Base-by-base conservation (phyloP, 2,888 invertebrate species). In the Ariolimax columbianus region DNA sequence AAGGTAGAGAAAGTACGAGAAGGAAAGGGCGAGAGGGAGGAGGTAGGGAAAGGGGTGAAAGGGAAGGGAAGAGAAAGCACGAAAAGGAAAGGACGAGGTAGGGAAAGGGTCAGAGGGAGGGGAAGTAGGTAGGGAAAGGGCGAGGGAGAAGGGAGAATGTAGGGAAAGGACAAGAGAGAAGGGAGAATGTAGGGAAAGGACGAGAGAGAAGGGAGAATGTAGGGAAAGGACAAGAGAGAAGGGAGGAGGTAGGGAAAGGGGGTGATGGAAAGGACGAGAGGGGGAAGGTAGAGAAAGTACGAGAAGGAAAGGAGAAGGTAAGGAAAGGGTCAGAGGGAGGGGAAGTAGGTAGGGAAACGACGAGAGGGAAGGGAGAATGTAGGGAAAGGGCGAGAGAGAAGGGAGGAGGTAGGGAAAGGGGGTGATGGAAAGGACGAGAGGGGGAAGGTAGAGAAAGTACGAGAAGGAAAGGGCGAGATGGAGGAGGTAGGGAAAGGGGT, bases 31-130 rank as follows among this genome's bases (percentile, higher is more conserved):
- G 59, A 6, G n/a, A 43, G 33, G 43, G 68, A 33, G 59, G 43
- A 26, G 55, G 75, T 36, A 14, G 23, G 40, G 51, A 38, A 36
- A 55, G 36, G 55, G 36, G 38, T 38, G 55, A 23, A 23, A 51
- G 55, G 38, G 36, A 51, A 51, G 26, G 36, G 38, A 55, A 51
- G 55, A n/a, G 55, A 36, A 51, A n/a, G 38, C 23, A 14, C 36
- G 81, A 72, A 51, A 23, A 55, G 66, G 72, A 72, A 70, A 51
- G 36, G 36, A 55, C 43, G 70, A 51, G 72, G 66, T n/a, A 70
- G 72, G 66, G 72, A 38, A 70, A 47, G 36, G 51, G 47, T 36
- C 23, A 70, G 55, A 33, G 47, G 47, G 55, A 36, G 72, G 40
- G 72, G 55, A 47, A 36, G 38, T 51, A 36, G n/a, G 72, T 43